phyloP scores from a whole-genome alignment of 2,113 vertebrate genomes.

The Peucedramus taeniatus region DNA sequence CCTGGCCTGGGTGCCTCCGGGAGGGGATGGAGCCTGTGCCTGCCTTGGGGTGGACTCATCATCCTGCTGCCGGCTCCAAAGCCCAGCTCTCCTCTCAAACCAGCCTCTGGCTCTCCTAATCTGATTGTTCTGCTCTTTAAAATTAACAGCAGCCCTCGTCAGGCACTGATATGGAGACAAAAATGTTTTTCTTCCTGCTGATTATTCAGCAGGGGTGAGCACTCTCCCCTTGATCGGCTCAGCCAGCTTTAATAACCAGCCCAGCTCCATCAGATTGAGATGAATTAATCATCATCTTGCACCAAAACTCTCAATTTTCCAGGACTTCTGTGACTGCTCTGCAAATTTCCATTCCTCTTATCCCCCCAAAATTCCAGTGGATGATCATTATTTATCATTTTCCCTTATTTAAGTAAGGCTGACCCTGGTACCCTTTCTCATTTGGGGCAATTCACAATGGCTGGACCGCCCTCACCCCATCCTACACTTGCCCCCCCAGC shows the following conservation, averaged over 20 bases:
- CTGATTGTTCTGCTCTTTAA: background rate
- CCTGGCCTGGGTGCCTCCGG: rapidly evolving
- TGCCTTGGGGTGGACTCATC: background rate
- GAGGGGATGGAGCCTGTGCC: rapidly evolving
- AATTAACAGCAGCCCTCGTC: background rate
- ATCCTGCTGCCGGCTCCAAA: background rate
- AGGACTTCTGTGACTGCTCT: background rate
- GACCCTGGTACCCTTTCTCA: background rate
- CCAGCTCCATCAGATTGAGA: background rate
- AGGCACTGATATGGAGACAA: background rate
- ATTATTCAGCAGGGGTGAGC: background rate
- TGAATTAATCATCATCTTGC: background rate
- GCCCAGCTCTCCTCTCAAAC: background rate
- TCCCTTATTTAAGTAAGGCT: background rate
- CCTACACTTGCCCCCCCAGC: background rate
- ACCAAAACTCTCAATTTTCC: background rate
- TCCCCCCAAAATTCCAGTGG: too few relatives aligned
- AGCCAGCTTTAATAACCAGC: background rate
- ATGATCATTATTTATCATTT: background rate
- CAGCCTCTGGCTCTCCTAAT: background rate
- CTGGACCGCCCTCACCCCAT: background rate
- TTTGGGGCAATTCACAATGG: background rate
- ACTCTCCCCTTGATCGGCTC: background rate
- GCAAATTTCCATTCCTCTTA: background rate
- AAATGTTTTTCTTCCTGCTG: background rate